These are phyloP conservation scores for Eremophila alpestris DNA, from an alignment of 2,797 vertebrate species.

Conservation along the genomic window DNA sequence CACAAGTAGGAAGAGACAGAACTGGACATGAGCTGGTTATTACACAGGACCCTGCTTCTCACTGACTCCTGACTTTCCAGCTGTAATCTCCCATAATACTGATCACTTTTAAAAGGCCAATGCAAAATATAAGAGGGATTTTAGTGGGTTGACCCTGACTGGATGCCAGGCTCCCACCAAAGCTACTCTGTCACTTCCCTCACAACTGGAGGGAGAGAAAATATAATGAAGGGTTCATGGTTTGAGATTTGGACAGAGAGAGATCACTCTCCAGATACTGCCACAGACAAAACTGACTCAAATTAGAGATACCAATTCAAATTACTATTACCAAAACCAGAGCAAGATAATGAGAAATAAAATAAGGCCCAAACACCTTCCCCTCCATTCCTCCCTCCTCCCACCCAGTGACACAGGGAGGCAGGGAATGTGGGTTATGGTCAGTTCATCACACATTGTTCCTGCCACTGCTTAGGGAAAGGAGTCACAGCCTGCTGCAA, in stretches of 20 bases:
- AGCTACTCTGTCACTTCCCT: neutral
- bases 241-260: neutral
- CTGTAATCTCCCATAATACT: neutral
- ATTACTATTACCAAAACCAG: neutral
- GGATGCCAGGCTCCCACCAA: neutral
- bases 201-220: neutral
- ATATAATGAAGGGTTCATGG: neutral
- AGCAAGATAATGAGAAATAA: neutral
- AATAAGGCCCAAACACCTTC: neutral
- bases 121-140: neutral
- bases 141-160: neutral
- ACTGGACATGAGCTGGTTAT: neutral
- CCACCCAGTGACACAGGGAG: accelerated
- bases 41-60: neutral
- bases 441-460: accelerated
- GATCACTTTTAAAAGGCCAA: neutral
- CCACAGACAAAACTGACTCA: neutral
- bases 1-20: neutral
- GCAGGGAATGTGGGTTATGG: neutral
- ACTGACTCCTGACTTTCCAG: neutral
- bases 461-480: neutral
- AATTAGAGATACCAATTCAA: neutral
- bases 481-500: neutral
- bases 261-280: neutral
- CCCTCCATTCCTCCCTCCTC: neutral